Evolutionary conservation across 2,888 invertebrate species (phyloP), one percentile per base, ranked within the genome.

Genomic region (Notocelia uddmanniana): DNA sequence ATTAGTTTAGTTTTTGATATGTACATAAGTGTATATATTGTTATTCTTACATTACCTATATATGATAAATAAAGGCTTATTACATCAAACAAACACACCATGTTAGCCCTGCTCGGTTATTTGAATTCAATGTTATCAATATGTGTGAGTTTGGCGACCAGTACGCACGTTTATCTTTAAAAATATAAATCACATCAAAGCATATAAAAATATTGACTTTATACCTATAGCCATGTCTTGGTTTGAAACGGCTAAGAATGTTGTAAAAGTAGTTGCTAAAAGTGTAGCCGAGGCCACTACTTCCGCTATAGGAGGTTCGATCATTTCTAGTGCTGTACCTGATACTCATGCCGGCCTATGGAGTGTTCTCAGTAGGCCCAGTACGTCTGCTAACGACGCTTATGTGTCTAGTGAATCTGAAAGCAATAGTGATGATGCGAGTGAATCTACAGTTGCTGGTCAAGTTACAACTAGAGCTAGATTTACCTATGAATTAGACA

Each of bases 381-480:
- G 26, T n/a, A 41, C 23, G 0, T 60, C 59, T 60, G 37, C 2
- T 3, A 41, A 21, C 21, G 6, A 8, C 34, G 8, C 21, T 21
- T 1, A 21, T 8, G 59, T 10, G 0, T 41, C 41, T 23, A 41
- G 41, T 60, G 60, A 62, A 18, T 62, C 60, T 18, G 48, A 62
- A 11, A 62, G 48, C 26, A 48, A 45, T 48, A 18, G 18, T 60
- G 60, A 45, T 41, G 45, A 2, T 6, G 48, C 48, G 1, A 62
- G 60, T 26, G 45, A 18, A 62, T 48, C 11, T 23, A 62, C 60
- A n/a, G 34, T 5, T 23, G 18, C 8, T 58, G 6, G 5, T 41
- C 19, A 11, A 62, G 60, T 62, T 2, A 62, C 60, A n/a, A 62
- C 60, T 18, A 57, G 55, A 59, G 37, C 59, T 15, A 37, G 59